phyloP scores from a whole-genome alignment of 1,140 invertebrate genomes.

The Drosophila watanabei region DNA sequence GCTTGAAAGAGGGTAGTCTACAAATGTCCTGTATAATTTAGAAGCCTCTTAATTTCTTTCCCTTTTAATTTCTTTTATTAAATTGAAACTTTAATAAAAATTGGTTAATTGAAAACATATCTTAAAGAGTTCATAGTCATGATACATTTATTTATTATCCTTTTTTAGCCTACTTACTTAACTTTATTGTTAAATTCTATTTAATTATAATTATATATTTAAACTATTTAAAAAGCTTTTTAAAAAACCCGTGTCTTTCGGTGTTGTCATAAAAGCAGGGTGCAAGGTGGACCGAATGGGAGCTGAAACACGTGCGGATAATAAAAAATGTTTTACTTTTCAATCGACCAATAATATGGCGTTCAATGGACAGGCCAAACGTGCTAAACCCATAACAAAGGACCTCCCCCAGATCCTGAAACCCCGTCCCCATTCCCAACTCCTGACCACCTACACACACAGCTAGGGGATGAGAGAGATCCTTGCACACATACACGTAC shows the following conservation, averaged over 20 bases:
- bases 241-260: slow-evolving; percentile 15
- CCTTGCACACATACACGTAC: slow-evolving; percentile 43
- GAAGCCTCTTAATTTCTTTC: not conserved
- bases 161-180: not conserved
- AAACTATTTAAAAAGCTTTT: not conserved
- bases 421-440: not conserved
- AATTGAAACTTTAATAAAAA: not conserved
- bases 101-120: not conserved
- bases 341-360: slow-evolving; percentile 83
- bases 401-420: slow-evolving; percentile 13
- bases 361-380: slow-evolving; percentile 79
- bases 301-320: slow-evolving; percentile 77
- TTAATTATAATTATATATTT: not conserved
- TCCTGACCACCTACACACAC: slow-evolving; percentile 5
- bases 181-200: not conserved
- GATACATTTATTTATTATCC: not conserved
- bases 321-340: slow-evolving; percentile 84
- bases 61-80: not conserved
- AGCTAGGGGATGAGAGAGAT: slow-evolving; percentile 5
- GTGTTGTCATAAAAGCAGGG: slow-evolving; percentile 65
- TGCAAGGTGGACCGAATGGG: slow-evolving; percentile 32
- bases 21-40: not conserved
- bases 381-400: slow-evolving; percentile 70
- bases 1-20: not conserved
- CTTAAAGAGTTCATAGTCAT: not conserved